These are phyloP conservation scores for Andrena marginata DNA, from an alignment of 2,888 invertebrate genomes.

Conservation along the genomic window DNA sequence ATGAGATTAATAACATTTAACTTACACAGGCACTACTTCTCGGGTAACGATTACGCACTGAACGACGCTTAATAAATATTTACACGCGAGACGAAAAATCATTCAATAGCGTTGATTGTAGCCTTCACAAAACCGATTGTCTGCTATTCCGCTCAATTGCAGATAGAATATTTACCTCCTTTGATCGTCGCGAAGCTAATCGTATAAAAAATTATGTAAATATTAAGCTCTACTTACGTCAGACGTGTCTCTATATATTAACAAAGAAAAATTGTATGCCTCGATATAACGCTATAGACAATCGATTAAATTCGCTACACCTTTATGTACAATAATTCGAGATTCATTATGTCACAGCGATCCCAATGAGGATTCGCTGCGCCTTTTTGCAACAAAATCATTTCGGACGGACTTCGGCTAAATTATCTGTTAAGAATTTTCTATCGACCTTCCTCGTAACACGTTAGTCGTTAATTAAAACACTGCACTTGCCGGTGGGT, in stretches of 20 bases:
- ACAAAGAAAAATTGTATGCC: conserved; percentile 34
- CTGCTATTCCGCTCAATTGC: conserved; percentile 46
- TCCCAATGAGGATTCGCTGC: conserved; percentile 60
- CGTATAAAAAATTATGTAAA: conserved; percentile 51
- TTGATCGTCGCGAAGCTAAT: conserved; percentile 29
- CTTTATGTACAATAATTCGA: conserved; percentile 77
- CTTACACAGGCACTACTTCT: conserved; percentile 62
- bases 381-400: conserved; percentile 74
- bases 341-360: conserved; percentile 62
- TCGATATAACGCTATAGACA: conserved; percentile 52
- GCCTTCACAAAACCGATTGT: conserved; percentile 66
- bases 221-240: conserved; percentile 52
- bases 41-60: conserved; percentile 54
- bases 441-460: conserved; percentile 43
- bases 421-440: conserved; percentile 66
- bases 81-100: conserved; percentile 71
- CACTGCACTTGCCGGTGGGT: conserved; percentile 58
- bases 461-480: conserved; percentile 55
- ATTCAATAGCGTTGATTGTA: conserved; percentile 53
- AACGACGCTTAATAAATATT: conserved; percentile 68
- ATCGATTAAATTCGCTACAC: conserved; percentile 61
- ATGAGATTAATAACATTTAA: conserved; percentile 61
- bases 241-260: conserved; percentile 35
- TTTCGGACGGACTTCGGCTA: conserved; percentile 84
- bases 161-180: conserved; percentile 19